Conservation (phyloP, 2,113 vertebrate species). For the Talpa occidentalis region DNA sequence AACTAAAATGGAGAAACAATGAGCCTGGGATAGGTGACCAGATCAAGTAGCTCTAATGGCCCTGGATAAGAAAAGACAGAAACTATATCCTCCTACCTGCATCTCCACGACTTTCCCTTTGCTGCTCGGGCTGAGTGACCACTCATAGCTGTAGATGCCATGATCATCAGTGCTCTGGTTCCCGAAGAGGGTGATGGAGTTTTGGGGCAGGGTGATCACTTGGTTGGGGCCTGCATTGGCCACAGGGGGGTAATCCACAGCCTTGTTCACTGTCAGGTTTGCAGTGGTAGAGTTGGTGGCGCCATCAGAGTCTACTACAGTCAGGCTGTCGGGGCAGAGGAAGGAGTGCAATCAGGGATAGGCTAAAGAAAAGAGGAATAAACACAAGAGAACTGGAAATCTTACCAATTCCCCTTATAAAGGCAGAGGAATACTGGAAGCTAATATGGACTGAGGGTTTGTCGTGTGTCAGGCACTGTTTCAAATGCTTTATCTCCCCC, state of each 20-base stretch:
- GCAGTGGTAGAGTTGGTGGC: slow-evolving; percentile 94
- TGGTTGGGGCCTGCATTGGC: slow-evolving; percentile 96
- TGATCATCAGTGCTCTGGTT: slow-evolving; percentile 98
- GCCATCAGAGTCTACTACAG: slow-evolving; percentile 96
- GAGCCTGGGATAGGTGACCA: background rate
- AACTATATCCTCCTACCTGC: slow-evolving; percentile 90
- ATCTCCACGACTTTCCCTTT: slow-evolving; percentile 99
- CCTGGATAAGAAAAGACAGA: background rate
- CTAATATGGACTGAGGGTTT: background rate
- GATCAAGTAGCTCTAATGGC: background rate
- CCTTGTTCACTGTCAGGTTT: slow-evolving; percentile 94
- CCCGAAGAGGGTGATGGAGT: slow-evolving; percentile 94
- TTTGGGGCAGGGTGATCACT: slow-evolving; percentile 96
- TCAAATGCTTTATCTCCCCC: background rate
- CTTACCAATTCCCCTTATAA: background rate
- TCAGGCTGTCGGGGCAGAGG: slow-evolving; percentile 87
- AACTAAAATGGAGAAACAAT: slow-evolving; percentile 36
- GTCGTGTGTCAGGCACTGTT: background rate
- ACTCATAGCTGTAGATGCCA: slow-evolving; percentile 95
- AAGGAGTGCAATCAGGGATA: background rate
- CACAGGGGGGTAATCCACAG: slow-evolving; percentile 95
- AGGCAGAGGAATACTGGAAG: background rate
- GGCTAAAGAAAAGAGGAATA: background rate
- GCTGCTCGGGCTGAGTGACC: slow-evolving; percentile 96
- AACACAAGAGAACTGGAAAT: background rate